Conservation (phyloP, 2,888 invertebrate genomes). For the Platerodrilus igneus region DNA sequence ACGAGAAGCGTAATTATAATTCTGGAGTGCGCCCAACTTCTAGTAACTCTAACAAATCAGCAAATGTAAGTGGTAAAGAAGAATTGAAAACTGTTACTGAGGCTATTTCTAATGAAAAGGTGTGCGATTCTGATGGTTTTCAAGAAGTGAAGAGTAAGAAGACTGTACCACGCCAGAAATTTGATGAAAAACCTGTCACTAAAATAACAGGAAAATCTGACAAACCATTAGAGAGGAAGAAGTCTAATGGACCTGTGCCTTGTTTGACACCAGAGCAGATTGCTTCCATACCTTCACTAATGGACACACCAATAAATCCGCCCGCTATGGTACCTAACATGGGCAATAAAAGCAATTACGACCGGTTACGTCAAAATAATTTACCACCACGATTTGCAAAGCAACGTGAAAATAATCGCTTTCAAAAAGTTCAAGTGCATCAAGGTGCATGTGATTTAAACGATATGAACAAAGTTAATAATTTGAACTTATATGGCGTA, state of each 20-base stretch:
- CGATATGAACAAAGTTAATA: conserved; percentile 50
- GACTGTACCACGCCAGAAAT: conserved; percentile 57
- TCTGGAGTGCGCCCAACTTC: conserved; percentile 40
- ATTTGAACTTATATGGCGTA: conserved; percentile 38
- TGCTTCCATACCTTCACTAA: conserved; percentile 50
- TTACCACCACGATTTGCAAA: conserved; percentile 75
- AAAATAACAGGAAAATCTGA: conserved; percentile 36
- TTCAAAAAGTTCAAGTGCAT: conserved; percentile 50
- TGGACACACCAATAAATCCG: conserved; percentile 52
- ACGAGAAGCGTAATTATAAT: conserved; percentile 35
- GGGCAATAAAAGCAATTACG: conserved; percentile 37
- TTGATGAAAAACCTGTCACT: conserved; percentile 35
- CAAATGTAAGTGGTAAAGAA: conserved; percentile 8
- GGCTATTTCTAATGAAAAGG: conserved; percentile 38
- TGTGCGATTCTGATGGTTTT: conserved; percentile 66
- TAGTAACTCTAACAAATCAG: conserved; percentile 33
- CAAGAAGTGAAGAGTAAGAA: conserved; percentile 83
- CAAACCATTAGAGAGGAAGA: conserved; percentile 30
- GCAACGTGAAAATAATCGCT: conserved; percentile 58
- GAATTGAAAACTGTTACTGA: conserved; percentile 25
- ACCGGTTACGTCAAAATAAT: conserved; percentile 54
- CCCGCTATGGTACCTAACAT: conserved; percentile 44
- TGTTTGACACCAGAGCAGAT: conserved; percentile 43
- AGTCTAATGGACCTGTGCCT: conserved; percentile 19
- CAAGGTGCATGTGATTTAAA: conserved; percentile 47